Evolutionary conservation across 2,888 invertebrate genomes (phyloP).

Genomic region (Polyploca ridens): DNA sequence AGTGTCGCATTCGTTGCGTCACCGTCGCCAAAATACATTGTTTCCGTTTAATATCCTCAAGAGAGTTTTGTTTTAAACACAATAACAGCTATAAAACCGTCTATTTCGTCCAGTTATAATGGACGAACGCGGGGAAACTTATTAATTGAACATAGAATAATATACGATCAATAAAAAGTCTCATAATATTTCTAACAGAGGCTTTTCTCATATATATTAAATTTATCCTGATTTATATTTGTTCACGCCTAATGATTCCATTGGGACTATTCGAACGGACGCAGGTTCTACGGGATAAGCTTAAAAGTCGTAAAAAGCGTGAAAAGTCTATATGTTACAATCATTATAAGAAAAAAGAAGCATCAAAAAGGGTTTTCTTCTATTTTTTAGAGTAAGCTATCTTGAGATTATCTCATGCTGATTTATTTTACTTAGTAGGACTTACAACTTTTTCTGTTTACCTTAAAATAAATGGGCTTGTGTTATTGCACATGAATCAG

Average conservation of each 20-base stretch:
- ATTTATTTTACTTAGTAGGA: background rate
- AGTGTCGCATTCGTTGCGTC: background rate
- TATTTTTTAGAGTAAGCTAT: conserved; percentile 9
- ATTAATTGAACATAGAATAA: background rate
- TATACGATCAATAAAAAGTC: background rate
- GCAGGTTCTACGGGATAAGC: conserved; percentile 57
- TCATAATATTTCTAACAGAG: background rate
- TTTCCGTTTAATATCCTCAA: background rate
- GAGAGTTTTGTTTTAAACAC: background rate
- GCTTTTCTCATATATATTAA: background rate
- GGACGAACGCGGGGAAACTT: background rate
- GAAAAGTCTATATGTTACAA: conserved; percentile 59
- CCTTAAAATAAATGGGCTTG: too few species aligned
- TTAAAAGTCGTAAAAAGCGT: conserved; percentile 22
- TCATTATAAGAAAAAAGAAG: conserved; percentile 48
- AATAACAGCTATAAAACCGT: background rate
- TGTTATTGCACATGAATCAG: too few species aligned
- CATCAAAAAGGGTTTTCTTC: conserved; percentile 43
- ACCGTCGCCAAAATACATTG: background rate
- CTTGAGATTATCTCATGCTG: background rate
- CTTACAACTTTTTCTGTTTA: too few species aligned
- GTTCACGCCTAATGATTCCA: conserved; percentile 56
- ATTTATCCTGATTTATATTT: conserved; percentile 54
- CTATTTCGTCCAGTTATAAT: background rate
- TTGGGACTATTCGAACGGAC: conserved; percentile 56